These are phyloP conservation scores for Dryadula phaetusa DNA, from an alignment of 2,888 invertebrate genomes.

Conservation along the genomic window DNA sequence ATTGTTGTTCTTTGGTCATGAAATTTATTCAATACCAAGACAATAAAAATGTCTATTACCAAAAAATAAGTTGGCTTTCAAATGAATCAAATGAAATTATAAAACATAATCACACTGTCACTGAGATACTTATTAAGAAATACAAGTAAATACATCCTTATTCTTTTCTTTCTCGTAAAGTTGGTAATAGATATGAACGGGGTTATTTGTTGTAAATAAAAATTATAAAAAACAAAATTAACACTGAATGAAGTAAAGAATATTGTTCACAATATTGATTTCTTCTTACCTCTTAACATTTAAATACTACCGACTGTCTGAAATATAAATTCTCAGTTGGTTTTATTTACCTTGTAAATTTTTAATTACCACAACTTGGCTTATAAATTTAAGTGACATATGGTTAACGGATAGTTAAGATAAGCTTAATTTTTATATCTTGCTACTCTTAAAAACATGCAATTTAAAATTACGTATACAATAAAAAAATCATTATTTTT, in stretches of 20 bases:
- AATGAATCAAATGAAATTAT: too few relatives aligned
- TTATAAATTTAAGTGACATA: conserved; percentile 6
- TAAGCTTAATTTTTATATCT: background rate
- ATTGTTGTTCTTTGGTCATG: too few relatives aligned
- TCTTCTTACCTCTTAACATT: background rate
- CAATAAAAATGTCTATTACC: too few relatives aligned
- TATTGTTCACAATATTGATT: background rate
- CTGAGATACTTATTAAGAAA: too few relatives aligned
- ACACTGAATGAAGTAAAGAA: background rate
- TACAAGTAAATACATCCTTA: too few relatives aligned
- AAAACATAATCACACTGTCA: too few relatives aligned
- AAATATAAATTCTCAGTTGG: background rate
- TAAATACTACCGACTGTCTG: background rate
- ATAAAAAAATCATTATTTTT: background rate
- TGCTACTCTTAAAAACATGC: background rate
- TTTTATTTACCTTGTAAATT: background rate
- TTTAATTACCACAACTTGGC: background rate
- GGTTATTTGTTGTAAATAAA: too few relatives aligned
- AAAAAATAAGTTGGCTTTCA: too few relatives aligned
- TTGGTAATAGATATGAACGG: too few relatives aligned
- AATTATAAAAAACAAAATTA: background rate
- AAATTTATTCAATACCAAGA: too few relatives aligned
- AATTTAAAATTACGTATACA: background rate
- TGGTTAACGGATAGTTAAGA: conserved; percentile 11
- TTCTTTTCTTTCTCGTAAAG: too few relatives aligned